Conservation (phyloP, 2,888 invertebrate genomes). For the Pollenia griseotomentosa region DNA sequence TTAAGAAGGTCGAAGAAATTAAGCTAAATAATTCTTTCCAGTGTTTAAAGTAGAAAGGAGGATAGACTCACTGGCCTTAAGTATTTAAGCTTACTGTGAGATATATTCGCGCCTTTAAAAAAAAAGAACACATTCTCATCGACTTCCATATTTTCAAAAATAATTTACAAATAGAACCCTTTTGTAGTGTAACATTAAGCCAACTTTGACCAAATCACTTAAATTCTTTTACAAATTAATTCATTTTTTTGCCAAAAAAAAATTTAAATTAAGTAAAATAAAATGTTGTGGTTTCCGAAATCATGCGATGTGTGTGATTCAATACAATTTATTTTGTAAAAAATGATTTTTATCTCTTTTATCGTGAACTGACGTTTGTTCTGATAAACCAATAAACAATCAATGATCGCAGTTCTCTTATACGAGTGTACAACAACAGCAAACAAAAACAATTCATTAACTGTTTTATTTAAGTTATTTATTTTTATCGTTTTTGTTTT, state of each 20-base stretch:
- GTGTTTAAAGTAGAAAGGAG: too few relatives aligned
- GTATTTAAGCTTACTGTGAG: too few relatives aligned
- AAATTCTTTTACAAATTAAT: constrained; percentile 19
- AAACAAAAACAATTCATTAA: constrained; percentile 70
- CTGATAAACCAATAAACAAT: constrained; percentile 70
- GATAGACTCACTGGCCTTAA: too few relatives aligned
- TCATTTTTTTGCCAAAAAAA: constrained; percentile 22
- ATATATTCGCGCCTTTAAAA: too few relatives aligned
- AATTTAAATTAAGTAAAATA: constrained; percentile 29
- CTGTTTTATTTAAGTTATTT: constrained; percentile 67
- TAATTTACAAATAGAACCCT: too few relatives aligned
- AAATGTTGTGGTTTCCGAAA: constrained; percentile 48
- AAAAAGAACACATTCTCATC: too few relatives aligned
- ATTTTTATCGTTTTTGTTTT: constrained; percentile 38
- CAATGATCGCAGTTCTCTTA: constrained; percentile 56
- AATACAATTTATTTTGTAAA: constrained; percentile 63
- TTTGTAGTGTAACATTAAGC: not conserved
- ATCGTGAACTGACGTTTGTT: constrained; percentile 69
- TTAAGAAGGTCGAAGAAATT: too few relatives aligned
- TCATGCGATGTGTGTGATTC: constrained; percentile 67
- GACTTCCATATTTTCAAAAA: too few relatives aligned
- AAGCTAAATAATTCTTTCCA: too few relatives aligned
- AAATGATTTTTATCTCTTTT: constrained; percentile 69
- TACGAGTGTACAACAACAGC: constrained; percentile 15
- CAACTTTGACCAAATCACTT: too few relatives aligned